Evolutionary conservation across 2,113 vertebrate genomes (phyloP).

Genomic region (Carassius gibelio): DNA sequence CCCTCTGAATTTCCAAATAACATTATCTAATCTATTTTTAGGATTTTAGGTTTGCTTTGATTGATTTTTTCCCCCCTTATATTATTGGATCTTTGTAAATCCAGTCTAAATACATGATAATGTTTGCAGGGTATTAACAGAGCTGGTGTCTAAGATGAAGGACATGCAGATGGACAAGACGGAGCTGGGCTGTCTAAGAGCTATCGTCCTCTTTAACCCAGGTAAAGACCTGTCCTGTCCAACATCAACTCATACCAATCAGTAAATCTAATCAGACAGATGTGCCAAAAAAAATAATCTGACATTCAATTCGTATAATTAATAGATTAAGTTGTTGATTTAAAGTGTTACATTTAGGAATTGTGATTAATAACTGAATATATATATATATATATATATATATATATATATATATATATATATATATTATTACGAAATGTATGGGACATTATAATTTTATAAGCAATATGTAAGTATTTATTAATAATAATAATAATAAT

Average conservation of each 20-base stretch:
- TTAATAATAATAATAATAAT: background rate
- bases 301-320: background rate
- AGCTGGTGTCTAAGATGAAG: slow-evolving; percentile 88
- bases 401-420: too few species aligned
- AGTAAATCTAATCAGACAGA: background rate
- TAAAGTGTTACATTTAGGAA: background rate
- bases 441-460: too few species aligned
- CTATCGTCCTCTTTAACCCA: slow-evolving; percentile 86
- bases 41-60: background rate
- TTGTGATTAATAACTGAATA: background rate
- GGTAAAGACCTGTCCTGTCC: slow-evolving; percentile 63
- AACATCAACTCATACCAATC: background rate
- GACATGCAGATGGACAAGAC: slow-evolving; percentile 90
- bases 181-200: slow-evolving; percentile 82
- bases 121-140: slow-evolving; percentile 79
- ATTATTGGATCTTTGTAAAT: background rate
- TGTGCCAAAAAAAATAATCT: background rate
- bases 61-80: background rate
- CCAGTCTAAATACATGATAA: background rate
- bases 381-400: too few species aligned
- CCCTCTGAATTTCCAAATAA: background rate
- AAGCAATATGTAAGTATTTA: too few species aligned
- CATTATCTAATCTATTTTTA: background rate
- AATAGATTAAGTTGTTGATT: background rate
- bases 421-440: too few species aligned